Conservation (phyloP, 37 sponge, comb jelly and placozoan genomes). For the Dysidea cf. avara region DNA sequence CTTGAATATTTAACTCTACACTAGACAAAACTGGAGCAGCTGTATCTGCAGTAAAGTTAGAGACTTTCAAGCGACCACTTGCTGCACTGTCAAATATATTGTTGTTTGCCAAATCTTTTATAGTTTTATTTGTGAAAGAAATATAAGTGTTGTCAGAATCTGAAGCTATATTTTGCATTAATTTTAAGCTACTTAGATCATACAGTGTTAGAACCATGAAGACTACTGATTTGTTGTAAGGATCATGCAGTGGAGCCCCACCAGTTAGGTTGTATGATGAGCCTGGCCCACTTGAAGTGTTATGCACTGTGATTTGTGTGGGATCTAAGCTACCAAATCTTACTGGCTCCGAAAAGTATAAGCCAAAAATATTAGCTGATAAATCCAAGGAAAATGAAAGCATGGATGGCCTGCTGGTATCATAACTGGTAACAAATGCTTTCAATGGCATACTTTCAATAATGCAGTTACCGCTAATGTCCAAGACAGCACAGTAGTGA, state of each 20-base stretch:
- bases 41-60: constrained; percentile 13
- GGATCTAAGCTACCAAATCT: constrained; percentile 64
- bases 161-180: constrained; percentile 46
- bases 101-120: constrained; percentile 65
- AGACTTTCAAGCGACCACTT: constrained; percentile 25
- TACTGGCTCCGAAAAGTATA: constrained; percentile 86
- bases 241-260: constrained; percentile 26
- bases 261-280: constrained; percentile 50
- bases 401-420: constrained; percentile 67
- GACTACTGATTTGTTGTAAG: constrained; percentile 25
- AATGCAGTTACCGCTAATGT: no score
- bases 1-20: constrained; percentile 54
- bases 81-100: constrained; percentile 27
- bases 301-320: constrained; percentile 62
- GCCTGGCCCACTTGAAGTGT: constrained; percentile 3
- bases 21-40: constrained; percentile 47
- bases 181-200: constrained; percentile 72
- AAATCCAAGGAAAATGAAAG: constrained; percentile 64
- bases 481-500: no score
- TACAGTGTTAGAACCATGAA: constrained; percentile 27
- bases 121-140: constrained; percentile 31
- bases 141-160: constrained; percentile 52
- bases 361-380: constrained; percentile 50
- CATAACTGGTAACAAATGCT: constrained; percentile 41
- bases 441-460: no score